phyloP scores from a whole-genome alignment of 23 tunicate species.

The Pegea sp. region DNA sequence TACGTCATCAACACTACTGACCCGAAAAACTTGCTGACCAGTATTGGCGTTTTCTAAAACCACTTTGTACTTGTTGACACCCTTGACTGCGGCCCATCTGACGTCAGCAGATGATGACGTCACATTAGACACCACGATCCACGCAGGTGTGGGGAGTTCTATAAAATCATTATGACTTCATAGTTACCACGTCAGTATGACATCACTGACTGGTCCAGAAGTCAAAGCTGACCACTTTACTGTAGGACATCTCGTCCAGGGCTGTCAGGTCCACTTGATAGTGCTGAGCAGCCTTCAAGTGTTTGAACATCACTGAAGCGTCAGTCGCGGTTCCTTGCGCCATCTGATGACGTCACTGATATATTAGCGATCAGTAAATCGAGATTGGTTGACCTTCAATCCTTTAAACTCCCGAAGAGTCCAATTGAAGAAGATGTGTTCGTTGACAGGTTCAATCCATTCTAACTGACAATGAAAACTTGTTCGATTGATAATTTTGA shows the following conservation, averaged over 20 bases:
- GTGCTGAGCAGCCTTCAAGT: not conserved
- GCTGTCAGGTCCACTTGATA: not conserved
- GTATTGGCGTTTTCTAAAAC: conserved; percentile 1
- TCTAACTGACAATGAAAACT: not conserved
- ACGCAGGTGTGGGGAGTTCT: conserved; percentile 53
- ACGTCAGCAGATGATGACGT: conserved; percentile 28
- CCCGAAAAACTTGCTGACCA: not conserved
- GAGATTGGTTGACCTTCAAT: not conserved
- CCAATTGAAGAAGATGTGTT: not conserved
- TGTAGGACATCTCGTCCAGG: not conserved
- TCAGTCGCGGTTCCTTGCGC: not conserved
- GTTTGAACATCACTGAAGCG: not conserved
- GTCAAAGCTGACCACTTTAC: not conserved
- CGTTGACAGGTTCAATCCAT: not conserved
- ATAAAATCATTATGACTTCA: too few species aligned
- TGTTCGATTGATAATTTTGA: not conserved
- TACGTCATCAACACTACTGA: conserved; percentile 1
- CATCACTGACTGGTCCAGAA: not conserved
- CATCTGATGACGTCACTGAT: not conserved
- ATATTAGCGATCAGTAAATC: not conserved
- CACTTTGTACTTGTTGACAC: conserved; percentile 29
- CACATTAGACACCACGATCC: conserved; percentile 21
- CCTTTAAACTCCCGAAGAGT: not conserved
- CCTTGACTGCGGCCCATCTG: conserved; percentile 56
- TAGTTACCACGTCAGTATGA: too few species aligned